Evolutionary conservation across 2,797 vertebrate species (phyloP), one percentile per base, ranked within the genome.

Genomic region (Pseudochirops cupreus): DNA sequence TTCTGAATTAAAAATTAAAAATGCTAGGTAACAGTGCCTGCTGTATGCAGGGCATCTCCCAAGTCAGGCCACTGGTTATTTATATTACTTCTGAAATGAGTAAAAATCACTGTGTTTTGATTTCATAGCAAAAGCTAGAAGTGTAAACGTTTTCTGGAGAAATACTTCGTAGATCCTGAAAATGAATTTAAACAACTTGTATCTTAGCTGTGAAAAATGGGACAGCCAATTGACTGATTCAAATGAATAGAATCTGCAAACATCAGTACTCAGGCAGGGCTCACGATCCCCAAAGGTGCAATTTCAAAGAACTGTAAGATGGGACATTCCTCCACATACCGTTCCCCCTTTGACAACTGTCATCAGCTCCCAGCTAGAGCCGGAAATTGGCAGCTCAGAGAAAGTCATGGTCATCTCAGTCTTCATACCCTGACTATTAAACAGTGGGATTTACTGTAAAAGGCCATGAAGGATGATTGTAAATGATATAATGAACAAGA

Each of bases 401-500:
- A 91, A 96, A 53, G 82, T 21, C 59, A 46, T 53, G 58, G 97
- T 92, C 26, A 56, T 57, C 93, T 94, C 90, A 90, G 54, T 96
- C 55, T 91, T 93, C 33, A 39, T 82, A 62, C 0, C 91, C 91
- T 92, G 93, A 97, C 94, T 97, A 96, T 95, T 94, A 98, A 97
- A 96, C 95, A 97, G 95, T 97, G 95, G 59, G 91, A 96, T 95
- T 97, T 97, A 97, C 95, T 97, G 94, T 97, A 98, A 97, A 97
- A 96, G 97, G 95, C 95, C 94, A 92, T 97, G 96, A 94, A 96
- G 96, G 93, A 96, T 97, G 96, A 97, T 89, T 96, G 95, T 96
- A 97, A 98, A 97, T 97, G 96, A 91, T 90, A 94, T 55, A 90
- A 92, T 91, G 92, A 96, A 82, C 67, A 82, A 39, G 94, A 94